phyloP scores from a whole-genome alignment of 2,113 vertebrate species.

The Pollimyrus isidori region DNA sequence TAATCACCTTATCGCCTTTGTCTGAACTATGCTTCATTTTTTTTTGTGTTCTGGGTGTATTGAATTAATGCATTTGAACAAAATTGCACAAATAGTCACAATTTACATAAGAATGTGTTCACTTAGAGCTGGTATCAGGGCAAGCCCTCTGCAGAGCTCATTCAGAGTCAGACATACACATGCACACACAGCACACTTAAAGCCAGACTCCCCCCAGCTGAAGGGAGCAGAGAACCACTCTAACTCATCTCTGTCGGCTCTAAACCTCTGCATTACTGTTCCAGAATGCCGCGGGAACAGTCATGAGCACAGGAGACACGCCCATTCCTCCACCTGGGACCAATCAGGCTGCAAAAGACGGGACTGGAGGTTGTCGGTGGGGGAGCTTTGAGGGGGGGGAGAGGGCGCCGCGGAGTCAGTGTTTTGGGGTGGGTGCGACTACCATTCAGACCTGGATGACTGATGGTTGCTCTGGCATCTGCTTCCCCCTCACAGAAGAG shows the following conservation, averaged over 20 bases:
- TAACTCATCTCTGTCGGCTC: not conserved
- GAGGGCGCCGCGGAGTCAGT: not conserved
- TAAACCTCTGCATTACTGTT: not conserved
- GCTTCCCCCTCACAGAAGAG: not conserved
- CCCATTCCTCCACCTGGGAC: not conserved
- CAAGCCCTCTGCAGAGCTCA: not conserved
- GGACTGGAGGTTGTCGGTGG: not conserved
- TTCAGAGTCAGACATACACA: not conserved
- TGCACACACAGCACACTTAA: not conserved
- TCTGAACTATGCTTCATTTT: not conserved
- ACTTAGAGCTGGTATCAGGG: not conserved
- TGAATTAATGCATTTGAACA: not conserved
- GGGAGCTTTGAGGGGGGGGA: not conserved
- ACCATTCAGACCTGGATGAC: not conserved
- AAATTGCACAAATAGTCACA: not conserved
- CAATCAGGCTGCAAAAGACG: not conserved
- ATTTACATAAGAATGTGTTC: not conserved
- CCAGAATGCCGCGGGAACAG: not conserved
- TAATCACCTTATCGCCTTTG: not conserved
- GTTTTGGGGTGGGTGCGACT: not conserved
- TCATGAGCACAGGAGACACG: not conserved
- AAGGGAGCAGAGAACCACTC: not conserved
- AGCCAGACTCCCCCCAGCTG: not conserved
- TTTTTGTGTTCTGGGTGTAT: not conserved
- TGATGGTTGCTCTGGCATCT: not conserved